Evolutionary conservation across 2,113 vertebrate genomes (phyloP).

Genomic region (Archocentrus centrarchus): DNA sequence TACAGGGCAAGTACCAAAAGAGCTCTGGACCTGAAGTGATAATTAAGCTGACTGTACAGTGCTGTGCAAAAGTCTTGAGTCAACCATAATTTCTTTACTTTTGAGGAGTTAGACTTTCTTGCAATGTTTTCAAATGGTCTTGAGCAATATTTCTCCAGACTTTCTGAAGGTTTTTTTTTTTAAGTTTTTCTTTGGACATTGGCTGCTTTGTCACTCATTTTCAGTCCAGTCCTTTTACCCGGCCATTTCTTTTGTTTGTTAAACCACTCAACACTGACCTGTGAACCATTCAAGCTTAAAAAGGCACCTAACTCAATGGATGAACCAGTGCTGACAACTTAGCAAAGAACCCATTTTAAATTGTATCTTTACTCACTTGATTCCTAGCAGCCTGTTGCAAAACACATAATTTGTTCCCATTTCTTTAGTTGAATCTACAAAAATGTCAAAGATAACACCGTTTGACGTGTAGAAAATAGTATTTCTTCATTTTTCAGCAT

Average conservation of each 20-base stretch:
- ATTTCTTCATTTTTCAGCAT: neutral
- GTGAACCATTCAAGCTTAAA: neutral
- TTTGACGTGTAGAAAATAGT: neutral
- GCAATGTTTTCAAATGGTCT: neutral
- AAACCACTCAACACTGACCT: neutral
- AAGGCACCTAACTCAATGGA: neutral
- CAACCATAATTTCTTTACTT: neutral
- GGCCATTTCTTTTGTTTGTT: neutral
- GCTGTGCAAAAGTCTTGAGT: neutral
- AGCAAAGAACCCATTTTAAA: no score
- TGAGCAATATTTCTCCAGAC: neutral
- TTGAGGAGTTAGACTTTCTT: neutral
- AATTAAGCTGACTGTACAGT: neutral
- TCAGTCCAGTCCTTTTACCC: neutral
- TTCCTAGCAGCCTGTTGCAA: no score
- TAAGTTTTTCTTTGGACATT: neutral
- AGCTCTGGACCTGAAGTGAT: neutral
- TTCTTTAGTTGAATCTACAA: neutral
- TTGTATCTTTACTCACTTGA: no score
- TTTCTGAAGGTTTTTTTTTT: neutral
- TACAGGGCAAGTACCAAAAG: neutral
- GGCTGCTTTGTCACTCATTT: neutral
- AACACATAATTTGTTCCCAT: neutral
- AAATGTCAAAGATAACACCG: neutral
- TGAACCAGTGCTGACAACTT: neutral